phyloP scores from a whole-genome alignment of 2,888 invertebrate species.

The Stenodera caucasica region DNA sequence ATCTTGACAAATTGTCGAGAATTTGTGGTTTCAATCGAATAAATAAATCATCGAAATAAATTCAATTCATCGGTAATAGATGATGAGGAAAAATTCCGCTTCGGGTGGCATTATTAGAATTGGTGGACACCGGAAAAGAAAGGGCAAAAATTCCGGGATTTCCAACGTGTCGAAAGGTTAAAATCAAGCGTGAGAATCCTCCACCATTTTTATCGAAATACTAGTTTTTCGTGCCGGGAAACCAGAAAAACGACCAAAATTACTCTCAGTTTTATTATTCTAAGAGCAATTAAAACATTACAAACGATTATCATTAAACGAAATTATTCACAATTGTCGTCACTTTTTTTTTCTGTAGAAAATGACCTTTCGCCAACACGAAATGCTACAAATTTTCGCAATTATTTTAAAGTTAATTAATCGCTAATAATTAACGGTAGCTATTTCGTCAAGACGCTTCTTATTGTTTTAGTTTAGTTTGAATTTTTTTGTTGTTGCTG shows the following conservation, averaged over 20 bases:
- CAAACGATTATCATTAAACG: too few relatives aligned
- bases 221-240: neutral
- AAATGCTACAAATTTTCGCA: neutral
- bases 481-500: neutral
- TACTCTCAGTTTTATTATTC: too few relatives aligned
- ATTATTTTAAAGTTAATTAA: constrained; percentile 17
- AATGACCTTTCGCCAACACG: neutral
- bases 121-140: too few relatives aligned
- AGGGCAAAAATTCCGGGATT: neutral
- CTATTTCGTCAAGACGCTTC: constrained; percentile 18
- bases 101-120: too few relatives aligned
- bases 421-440: constrained; percentile 20
- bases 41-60: too few relatives aligned
- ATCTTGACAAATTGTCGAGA: too few relatives aligned
- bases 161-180: neutral
- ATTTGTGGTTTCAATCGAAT: too few relatives aligned
- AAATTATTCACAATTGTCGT: too few relatives aligned
- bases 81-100: too few relatives aligned
- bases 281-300: too few relatives aligned
- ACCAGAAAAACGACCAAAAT: neutral
- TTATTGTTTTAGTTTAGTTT: constrained; percentile 14
- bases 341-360: too few relatives aligned
- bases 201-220: neutral
- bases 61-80: too few relatives aligned
- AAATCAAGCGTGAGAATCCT: neutral